These are phyloP conservation scores for Gnathochromis pfefferi DNA, from an alignment of 2,113 vertebrate species.

Conservation along the genomic window DNA sequence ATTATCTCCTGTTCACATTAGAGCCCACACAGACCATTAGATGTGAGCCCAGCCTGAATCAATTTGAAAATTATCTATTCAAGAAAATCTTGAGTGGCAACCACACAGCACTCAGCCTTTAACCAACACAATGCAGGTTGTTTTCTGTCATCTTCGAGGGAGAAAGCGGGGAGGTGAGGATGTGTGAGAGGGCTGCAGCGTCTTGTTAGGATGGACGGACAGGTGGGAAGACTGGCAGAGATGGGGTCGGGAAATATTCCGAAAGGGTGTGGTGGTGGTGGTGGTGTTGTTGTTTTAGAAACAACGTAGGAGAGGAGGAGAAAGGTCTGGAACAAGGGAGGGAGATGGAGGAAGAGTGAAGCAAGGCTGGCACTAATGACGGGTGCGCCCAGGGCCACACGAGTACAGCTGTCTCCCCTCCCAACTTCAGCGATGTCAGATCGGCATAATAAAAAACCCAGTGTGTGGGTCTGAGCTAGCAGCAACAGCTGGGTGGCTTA, in stretches of 20 bases:
- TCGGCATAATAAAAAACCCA: slow-evolving; percentile 46
- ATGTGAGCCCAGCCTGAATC: slow-evolving; percentile 20
- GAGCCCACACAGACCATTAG: slow-evolving; percentile 50
- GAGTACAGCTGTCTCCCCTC: slow-evolving; percentile 59
- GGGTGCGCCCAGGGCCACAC: slow-evolving; percentile 60
- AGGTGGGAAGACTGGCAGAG: slow-evolving; percentile 35
- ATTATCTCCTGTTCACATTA: slow-evolving; percentile 32
- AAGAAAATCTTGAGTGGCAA: slow-evolving; percentile 36
- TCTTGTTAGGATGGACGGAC: slow-evolving; percentile 13
- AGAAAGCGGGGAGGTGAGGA: background rate
- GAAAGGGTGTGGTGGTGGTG: slow-evolving; percentile 17
- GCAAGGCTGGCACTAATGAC: slow-evolving; percentile 62
- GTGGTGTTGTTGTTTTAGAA: slow-evolving; percentile 29
- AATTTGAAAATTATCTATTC: slow-evolving; percentile 46
- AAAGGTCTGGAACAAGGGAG: slow-evolving; percentile 14
- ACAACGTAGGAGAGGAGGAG: slow-evolving; percentile 15
- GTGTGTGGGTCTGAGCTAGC: slow-evolving; percentile 31
- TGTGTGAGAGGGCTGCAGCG: background rate
- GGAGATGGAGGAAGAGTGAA: slow-evolving; percentile 34
- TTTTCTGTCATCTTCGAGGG: background rate
- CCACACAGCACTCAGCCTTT: slow-evolving; percentile 9
- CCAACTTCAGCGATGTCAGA: slow-evolving; percentile 46
- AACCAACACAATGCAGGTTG: background rate
- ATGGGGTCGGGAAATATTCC: slow-evolving; percentile 16
- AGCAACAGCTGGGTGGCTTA: slow-evolving; percentile 51